Evolutionary conservation across 2,113 vertebrate genomes (phyloP).

Genomic region (Glareola pratincola): DNA sequence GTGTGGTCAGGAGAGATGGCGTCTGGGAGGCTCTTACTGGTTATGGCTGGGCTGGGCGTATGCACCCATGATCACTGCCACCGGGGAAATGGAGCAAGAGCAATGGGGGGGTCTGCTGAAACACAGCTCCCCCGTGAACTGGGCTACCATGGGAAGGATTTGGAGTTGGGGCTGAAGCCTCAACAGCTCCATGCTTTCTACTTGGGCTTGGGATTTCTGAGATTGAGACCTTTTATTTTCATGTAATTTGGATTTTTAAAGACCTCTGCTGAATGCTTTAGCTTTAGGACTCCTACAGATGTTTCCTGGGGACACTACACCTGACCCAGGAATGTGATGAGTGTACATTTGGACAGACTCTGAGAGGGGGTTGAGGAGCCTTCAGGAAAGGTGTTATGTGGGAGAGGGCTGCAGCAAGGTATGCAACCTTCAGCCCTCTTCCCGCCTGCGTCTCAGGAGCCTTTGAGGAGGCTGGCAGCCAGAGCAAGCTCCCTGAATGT

Average conservation of each 20-base stretch:
- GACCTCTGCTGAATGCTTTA: background rate
- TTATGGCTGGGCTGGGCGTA: background rate
- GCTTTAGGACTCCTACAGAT: background rate
- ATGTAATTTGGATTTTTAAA: background rate
- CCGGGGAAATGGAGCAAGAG: background rate
- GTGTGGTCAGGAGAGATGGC: background rate
- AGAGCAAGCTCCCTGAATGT: background rate
- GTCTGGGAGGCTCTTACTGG: background rate
- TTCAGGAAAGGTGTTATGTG: background rate
- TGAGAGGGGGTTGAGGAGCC: background rate
- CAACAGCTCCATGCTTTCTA: background rate
- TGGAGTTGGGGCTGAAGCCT: background rate
- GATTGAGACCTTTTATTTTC: background rate
- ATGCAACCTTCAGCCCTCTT: background rate
- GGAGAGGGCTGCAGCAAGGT: background rate
- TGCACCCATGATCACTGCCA: rapidly evolving
- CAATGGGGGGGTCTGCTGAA: background rate
- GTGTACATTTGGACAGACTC: background rate
- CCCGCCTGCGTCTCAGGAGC: background rate
- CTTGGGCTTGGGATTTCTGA: background rate
- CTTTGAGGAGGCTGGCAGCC: background rate
- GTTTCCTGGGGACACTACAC: background rate
- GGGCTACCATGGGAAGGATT: background rate
- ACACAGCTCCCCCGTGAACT: background rate
- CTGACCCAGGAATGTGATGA: background rate